A percentile compares a stretch with the other conserved stretches of the same genome.
These are phyloP conservation scores for Maniola hyperantus DNA, from an alignment of 2,888 invertebrate genomes.

Conservation along the genomic window DNA sequence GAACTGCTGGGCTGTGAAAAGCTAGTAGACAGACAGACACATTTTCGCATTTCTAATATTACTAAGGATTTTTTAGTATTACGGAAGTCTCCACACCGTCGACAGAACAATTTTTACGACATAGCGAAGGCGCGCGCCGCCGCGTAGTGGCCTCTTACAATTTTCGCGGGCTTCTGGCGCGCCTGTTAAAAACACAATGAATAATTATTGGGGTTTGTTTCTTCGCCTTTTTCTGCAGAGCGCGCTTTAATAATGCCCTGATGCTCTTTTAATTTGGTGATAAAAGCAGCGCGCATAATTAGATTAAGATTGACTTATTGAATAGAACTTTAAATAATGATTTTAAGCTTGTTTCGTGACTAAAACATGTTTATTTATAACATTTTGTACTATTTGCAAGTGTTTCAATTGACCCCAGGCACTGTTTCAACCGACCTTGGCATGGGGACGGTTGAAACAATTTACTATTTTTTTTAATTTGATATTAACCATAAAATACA, in stretches of 20 bases:
- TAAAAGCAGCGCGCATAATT: constrained; percentile 30
- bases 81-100: constrained; percentile 51
- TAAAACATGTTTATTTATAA: too few species aligned
- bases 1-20: too few species aligned
- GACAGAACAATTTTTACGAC: constrained; percentile 73
- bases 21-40: too few species aligned
- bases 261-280: constrained; percentile 36
- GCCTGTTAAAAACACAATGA: constrained; percentile 80
- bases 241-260: constrained; percentile 37
- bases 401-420: too few species aligned
- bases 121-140: constrained; percentile 64
- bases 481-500: too few species aligned
- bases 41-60: too few species aligned
- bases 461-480: too few species aligned
- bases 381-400: too few species aligned
- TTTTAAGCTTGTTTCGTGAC: too few species aligned
- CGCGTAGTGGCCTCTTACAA: constrained; percentile 71
- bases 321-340: not conserved
- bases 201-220: constrained; percentile 71
- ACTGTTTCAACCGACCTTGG: too few species aligned
- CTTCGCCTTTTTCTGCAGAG: constrained; percentile 39
- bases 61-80: not conserved
- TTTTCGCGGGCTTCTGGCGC: constrained; percentile 68
- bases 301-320: constrained; percentile 22
- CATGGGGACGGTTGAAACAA: too few species aligned